phyloP scores from a whole-genome alignment of 2,797 vertebrate species.

The Rhadinocentrus ornatus region DNA sequence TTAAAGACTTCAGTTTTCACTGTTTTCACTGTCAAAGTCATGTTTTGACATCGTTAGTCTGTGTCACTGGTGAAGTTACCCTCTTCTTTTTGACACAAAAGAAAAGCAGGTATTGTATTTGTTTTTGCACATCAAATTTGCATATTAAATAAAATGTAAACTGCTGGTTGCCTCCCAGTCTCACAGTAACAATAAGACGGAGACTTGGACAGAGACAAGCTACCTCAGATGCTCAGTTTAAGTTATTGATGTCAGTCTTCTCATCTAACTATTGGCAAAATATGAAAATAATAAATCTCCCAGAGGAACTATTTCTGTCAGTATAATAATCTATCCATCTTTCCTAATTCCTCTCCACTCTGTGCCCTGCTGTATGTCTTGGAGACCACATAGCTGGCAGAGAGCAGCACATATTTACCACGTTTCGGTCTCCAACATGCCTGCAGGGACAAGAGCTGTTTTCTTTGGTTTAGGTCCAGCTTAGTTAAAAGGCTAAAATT shows the following conservation, averaged over 20 bases:
- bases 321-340: neutral
- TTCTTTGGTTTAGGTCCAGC: constrained; percentile 35
- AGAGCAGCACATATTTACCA: constrained; percentile 20
- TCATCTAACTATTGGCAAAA: constrained; percentile 5
- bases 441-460: constrained; percentile 37
- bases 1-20: neutral
- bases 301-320: neutral
- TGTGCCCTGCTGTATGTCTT: neutral
- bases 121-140: neutral
- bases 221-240: neutral
- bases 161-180: neutral
- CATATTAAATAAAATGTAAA: neutral
- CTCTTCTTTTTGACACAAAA: neutral
- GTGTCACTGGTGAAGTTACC: neutral
- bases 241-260: neutral
- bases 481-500: neutral
- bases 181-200: neutral
- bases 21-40: neutral
- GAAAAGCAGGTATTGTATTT: neutral
- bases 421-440: constrained; percentile 36
- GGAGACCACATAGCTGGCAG: constrained; percentile 23
- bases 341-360: constrained; percentile 5
- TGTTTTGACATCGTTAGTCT: neutral
- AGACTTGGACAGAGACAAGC: neutral
- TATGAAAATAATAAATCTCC: constrained; percentile 1